Percentiles rank a stretch among this genome's conserved stretches.
Conservation (phyloP, 2,888 invertebrate genomes). For the Ichneumoninae sp. region DNA sequence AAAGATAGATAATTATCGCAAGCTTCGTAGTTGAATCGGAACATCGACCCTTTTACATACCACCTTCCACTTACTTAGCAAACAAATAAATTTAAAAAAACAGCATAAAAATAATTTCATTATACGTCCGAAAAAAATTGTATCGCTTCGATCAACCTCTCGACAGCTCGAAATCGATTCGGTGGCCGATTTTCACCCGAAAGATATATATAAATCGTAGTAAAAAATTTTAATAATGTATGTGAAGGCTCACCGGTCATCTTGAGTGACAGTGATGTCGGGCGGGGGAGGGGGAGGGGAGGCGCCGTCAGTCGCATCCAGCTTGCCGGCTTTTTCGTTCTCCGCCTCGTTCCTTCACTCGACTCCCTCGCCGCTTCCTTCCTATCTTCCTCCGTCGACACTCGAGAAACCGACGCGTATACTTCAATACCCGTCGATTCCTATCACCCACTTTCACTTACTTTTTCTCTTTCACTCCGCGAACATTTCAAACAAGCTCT, state of each 20-base stretch:
- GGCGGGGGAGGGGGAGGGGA: constrained; percentile 82
- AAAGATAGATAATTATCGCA: background rate
- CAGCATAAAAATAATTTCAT: background rate
- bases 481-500: background rate
- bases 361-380: constrained; percentile 8
- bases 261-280: constrained; percentile 83
- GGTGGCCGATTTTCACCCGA: background rate
- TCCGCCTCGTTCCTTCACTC: constrained; percentile 54
- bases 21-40: background rate
- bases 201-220: background rate
- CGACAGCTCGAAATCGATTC: background rate
- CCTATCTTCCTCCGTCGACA: constrained; percentile 20
- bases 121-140: background rate
- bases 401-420: constrained; percentile 25
- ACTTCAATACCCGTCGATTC: constrained; percentile 12
- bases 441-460: constrained; percentile 25
- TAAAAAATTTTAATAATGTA: constrained; percentile 22
- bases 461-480: constrained; percentile 1
- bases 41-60: background rate
- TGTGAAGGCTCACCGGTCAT: constrained; percentile 81
- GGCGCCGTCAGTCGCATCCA: constrained; percentile 84
- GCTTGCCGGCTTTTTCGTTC: constrained; percentile 81
- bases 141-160: background rate
- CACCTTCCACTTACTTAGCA: background rate
- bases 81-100: background rate